phyloP scores from a whole-genome alignment of 2,113 vertebrate genomes.

The Scolopax mira region DNA sequence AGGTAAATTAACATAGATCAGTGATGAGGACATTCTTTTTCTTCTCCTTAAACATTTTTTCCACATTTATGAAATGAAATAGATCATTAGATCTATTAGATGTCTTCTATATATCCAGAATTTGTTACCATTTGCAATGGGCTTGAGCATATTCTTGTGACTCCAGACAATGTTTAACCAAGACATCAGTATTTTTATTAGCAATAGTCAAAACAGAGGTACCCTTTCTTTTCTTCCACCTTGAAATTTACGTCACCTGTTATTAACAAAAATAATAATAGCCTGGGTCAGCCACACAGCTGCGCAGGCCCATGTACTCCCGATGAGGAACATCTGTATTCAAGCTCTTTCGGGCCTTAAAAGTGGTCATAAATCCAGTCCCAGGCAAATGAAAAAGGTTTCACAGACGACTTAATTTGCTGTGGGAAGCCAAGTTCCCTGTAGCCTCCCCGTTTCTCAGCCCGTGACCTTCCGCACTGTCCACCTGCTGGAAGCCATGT shows the following conservation, averaged over 20 bases:
- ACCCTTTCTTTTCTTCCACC: neutral
- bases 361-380: constrained; percentile 52
- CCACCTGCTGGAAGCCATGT: constrained; percentile 90
- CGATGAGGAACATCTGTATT: constrained; percentile 2
- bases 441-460: constrained; percentile 67
- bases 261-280: neutral
- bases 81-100: neutral
- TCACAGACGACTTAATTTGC: constrained; percentile 86
- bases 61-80: neutral
- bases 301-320: neutral
- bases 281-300: neutral
- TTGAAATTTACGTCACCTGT: neutral
- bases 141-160: neutral
- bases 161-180: neutral
- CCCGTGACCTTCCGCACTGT: constrained; percentile 81
- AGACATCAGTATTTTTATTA: neutral
- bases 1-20: neutral
- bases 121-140: neutral
- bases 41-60: neutral
- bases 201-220: neutral
- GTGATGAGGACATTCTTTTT: neutral
- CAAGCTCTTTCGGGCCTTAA: neutral
- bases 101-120: neutral
- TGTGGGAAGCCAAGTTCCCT: constrained; percentile 71
- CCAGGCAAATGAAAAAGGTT: constrained; percentile 61